Percentiles rank a stretch among this genome's conserved stretches.
These are phyloP conservation scores for Lymantria monacha DNA, from an alignment of 2,888 invertebrate genomes.

Conservation along the genomic window DNA sequence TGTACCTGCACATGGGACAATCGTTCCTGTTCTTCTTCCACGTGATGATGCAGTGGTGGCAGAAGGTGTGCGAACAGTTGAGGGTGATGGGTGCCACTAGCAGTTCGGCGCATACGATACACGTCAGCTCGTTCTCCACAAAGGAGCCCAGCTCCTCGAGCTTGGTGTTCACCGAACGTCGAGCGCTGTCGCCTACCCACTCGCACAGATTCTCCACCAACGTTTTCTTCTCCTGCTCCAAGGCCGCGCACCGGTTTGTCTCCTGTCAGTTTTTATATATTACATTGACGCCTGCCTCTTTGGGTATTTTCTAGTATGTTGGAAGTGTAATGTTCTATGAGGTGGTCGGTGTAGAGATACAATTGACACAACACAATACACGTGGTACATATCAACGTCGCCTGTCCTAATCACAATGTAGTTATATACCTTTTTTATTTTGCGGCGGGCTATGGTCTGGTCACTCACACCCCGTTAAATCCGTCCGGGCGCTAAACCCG, in stretches of 20 bases:
- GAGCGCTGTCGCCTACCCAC: conserved; percentile 40
- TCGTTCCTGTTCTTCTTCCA: conserved; percentile 85
- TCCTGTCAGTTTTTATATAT: too few species aligned
- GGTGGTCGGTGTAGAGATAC: too few species aligned
- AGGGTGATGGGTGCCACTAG: conserved; percentile 87
- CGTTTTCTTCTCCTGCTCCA: conserved; percentile 47
- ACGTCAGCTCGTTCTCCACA: conserved; percentile 87
- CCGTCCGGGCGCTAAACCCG: too few species aligned
- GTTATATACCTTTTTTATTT: too few species aligned
- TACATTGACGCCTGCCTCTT: too few species aligned
- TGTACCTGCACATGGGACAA: conserved; percentile 87
- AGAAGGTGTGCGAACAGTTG: conserved; percentile 89
- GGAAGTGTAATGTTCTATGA: too few species aligned
- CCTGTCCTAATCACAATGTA: too few species aligned
- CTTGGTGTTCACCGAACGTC: conserved; percentile 31
- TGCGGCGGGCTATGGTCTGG: too few species aligned
- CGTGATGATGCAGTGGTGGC: conserved; percentile 85
- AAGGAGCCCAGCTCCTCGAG: conserved; percentile 75
- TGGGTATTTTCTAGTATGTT: too few species aligned
- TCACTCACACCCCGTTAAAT: too few species aligned
- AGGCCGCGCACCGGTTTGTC: not conserved
- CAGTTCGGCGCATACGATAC: conserved; percentile 88
- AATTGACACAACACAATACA: too few species aligned
- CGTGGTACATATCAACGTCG: too few species aligned
- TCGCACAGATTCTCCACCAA: conserved; percentile 47